A percentile compares a stretch with the other conserved stretches of the same genome.
Conservation (phyloP, 2,113 vertebrate species). For the Ia io region DNA sequence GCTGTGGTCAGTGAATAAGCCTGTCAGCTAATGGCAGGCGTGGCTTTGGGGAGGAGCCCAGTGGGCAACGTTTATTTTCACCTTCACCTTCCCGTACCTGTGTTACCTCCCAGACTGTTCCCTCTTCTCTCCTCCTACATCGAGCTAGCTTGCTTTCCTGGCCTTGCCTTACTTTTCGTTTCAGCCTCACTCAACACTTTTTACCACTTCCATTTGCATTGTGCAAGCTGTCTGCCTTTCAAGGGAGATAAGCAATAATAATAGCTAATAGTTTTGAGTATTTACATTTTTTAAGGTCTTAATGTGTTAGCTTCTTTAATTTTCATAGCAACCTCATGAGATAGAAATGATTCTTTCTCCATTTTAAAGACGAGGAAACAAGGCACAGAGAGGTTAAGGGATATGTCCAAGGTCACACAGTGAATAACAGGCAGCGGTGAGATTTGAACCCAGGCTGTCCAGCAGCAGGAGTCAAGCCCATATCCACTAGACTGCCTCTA, state of each 20-base stretch:
- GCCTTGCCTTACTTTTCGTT: neutral
- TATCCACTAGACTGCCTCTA: neutral
- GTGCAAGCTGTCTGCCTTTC: neutral
- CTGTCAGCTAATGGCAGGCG: neutral
- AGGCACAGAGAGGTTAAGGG: neutral
- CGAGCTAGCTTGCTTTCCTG: neutral
- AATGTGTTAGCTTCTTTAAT: neutral
- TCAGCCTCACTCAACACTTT: neutral
- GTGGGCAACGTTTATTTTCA: rapidly evolving
- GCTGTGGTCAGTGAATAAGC: neutral
- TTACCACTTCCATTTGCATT: neutral
- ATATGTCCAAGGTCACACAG: neutral
- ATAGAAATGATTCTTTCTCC: neutral
- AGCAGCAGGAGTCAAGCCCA: neutral
- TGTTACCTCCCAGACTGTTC: neutral
- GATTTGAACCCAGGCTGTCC: neutral
- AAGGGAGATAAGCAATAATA: neutral
- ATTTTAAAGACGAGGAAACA: neutral
- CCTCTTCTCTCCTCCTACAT: neutral
- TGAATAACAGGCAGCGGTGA: neutral
- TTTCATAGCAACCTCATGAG: neutral
- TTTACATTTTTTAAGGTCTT: neutral
- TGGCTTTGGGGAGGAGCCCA: too few species aligned
- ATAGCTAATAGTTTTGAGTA: neutral
- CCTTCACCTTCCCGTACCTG: neutral